Evolutionary conservation across 2,888 invertebrate species (phyloP).

Genomic region (Timandra comae): DNA sequence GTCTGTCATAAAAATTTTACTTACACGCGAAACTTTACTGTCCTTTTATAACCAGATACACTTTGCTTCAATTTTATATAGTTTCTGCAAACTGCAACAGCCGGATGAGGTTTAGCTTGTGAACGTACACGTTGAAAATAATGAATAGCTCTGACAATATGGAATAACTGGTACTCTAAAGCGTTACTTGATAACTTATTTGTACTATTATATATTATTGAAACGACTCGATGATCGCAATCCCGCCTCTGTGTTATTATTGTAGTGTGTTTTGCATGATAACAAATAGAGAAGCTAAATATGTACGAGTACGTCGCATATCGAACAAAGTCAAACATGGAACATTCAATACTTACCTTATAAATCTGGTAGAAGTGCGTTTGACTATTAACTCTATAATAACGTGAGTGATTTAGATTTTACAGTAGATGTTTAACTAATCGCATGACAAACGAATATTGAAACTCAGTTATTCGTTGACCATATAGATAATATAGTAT

Average conservation of each 20-base stretch:
- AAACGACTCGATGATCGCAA: slow-evolving; percentile 69
- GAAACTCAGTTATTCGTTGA: slow-evolving; percentile 5
- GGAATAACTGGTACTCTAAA: too few relatives aligned
- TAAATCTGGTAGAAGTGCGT: slow-evolving; percentile 8
- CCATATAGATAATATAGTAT: slow-evolving; percentile 9
- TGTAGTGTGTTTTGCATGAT: slow-evolving; percentile 60
- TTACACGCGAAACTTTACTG: slow-evolving; percentile 48
- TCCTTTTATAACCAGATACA: slow-evolving; percentile 42
- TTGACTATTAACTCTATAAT: slow-evolving; percentile 7
- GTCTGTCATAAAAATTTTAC: too few relatives aligned
- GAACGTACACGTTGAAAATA: slow-evolving; percentile 34
- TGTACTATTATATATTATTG: too few relatives aligned
- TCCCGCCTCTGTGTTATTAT: slow-evolving; percentile 58
- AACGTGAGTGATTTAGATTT: slow-evolving; percentile 14
- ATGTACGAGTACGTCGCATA: slow-evolving; percentile 6
- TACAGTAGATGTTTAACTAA: slow-evolving; percentile 13
- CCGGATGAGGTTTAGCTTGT: slow-evolving; percentile 47
- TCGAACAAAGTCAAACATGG: slow-evolving; percentile 5
- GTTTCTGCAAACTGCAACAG: slow-evolving; percentile 58
- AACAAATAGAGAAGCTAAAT: slow-evolving; percentile 32
- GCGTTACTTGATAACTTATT: too few relatives aligned
- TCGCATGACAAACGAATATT: slow-evolving; percentile 22
- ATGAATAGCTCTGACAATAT: too few relatives aligned
- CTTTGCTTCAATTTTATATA: slow-evolving; percentile 53
- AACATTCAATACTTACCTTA: too few relatives aligned